These are phyloP conservation scores for Corythornis madagascariensis DNA, from an alignment of 2,113 vertebrate genomes.

Conservation along the genomic window DNA sequence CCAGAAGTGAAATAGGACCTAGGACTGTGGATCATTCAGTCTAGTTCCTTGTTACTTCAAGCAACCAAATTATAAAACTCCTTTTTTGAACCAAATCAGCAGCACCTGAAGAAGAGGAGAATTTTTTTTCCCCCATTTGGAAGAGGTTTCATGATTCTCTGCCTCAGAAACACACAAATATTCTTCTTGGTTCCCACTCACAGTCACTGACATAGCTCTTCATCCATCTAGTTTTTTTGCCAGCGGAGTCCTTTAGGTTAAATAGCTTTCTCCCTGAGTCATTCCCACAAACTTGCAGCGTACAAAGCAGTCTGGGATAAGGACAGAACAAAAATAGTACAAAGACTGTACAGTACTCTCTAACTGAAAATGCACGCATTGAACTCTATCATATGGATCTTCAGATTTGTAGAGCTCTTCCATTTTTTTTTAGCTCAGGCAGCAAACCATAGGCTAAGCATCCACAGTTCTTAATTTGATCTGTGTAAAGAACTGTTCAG, in stretches of 20 bases:
- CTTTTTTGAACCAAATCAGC: neutral
- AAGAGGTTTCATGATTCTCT: neutral
- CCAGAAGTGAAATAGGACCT: conserved; percentile 52
- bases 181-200: neutral
- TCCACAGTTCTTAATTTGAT: neutral
- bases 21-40: neutral
- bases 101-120: neutral
- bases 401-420: neutral
- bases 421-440: neutral
- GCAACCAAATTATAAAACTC: neutral
- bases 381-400: neutral
- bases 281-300: conserved; percentile 59
- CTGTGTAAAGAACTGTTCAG: neutral
- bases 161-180: neutral
- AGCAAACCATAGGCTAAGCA: neutral
- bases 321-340: conserved; percentile 62
- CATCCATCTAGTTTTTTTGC: neutral
- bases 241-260: conserved; percentile 64
- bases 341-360: conserved; percentile 60
- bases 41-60: neutral
- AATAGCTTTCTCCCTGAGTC: conserved; percentile 71
- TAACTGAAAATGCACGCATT: conserved; percentile 25
- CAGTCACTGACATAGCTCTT: neutral
- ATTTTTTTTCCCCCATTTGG: neutral
- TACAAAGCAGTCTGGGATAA: conserved; percentile 64